Conservation (phyloP, 2,797 vertebrate genomes). For the Fistularia tabacaria region DNA sequence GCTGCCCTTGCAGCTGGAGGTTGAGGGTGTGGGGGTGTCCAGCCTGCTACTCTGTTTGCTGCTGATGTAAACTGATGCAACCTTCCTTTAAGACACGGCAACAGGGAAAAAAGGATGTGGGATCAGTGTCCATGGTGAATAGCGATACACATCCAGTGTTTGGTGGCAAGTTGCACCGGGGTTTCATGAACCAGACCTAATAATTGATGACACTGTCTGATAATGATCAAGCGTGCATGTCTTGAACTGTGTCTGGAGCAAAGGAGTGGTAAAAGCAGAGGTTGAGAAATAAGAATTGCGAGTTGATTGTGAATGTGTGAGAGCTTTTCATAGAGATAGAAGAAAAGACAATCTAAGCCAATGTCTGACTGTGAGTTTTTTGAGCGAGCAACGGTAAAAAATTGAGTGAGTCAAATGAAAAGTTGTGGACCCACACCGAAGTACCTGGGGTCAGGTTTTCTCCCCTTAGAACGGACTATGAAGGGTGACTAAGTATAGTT, state of each 20-base stretch:
- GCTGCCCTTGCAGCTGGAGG: conserved; percentile 25
- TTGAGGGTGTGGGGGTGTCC: conserved; percentile 39
- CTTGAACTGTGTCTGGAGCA: conserved; percentile 1
- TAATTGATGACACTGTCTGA: conserved; percentile 57
- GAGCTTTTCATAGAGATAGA: conserved; percentile 15
- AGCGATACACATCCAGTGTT: conserved; percentile 26
- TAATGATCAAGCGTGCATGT: conserved; percentile 42
- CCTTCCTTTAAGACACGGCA: conserved; percentile 64
- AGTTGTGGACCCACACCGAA: too few relatives aligned
- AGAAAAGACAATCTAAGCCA: conserved; percentile 16
- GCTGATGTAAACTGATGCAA: conserved; percentile 76
- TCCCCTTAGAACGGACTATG: too few relatives aligned
- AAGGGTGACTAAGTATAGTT: too few relatives aligned
- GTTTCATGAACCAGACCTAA: conserved; percentile 60
- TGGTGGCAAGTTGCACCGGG: conserved; percentile 47
- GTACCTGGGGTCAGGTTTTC: too few relatives aligned
- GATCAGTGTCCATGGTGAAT: conserved; percentile 56
- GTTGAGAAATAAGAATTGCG: not conserved
- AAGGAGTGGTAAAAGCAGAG: not conserved
- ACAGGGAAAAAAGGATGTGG: conserved; percentile 18
- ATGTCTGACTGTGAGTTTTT: too few relatives aligned
- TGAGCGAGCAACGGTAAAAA: not conserved
- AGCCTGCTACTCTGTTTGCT: conserved; percentile 44
- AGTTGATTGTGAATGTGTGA: conserved; percentile 4
- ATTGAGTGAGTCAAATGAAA: too few relatives aligned